Evolutionary conservation across 2,888 invertebrate genomes (phyloP).

Genomic region (Acrobasis suavella): DNA sequence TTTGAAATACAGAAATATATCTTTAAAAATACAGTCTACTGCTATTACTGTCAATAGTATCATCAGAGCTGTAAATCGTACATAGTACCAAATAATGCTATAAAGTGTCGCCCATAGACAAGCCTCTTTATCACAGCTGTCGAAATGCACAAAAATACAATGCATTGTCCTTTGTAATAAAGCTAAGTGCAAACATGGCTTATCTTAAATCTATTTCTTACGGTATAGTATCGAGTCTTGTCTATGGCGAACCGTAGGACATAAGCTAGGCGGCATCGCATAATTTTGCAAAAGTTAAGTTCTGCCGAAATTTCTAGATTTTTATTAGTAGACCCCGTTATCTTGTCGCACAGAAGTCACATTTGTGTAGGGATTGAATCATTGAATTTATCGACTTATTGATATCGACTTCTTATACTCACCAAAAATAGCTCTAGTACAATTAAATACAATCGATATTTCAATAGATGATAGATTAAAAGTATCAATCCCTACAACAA

Average conservation of each 20-base stretch:
- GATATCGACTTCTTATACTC: too few relatives aligned
- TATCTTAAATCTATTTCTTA: conserved; percentile 77
- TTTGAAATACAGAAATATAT: neutral
- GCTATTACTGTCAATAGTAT: too few relatives aligned
- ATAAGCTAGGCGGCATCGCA: neutral
- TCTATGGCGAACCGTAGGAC: conserved; percentile 53
- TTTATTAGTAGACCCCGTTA: too few relatives aligned
- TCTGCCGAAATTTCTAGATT: too few relatives aligned
- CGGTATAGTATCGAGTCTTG: conserved; percentile 72
- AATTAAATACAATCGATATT: too few relatives aligned
- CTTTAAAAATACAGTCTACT: too few relatives aligned
- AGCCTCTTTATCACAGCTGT: conserved; percentile 79
- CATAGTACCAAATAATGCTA: conserved; percentile 37
- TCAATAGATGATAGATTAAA: too few relatives aligned
- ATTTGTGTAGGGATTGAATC: too few relatives aligned
- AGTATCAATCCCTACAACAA: too few relatives aligned
- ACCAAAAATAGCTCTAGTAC: too few relatives aligned
- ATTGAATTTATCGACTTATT: too few relatives aligned
- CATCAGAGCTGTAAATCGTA: neutral
- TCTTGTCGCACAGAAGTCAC: too few relatives aligned
- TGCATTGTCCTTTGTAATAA: conserved; percentile 71
- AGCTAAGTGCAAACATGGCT: conserved; percentile 75
- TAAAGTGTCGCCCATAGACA: conserved; percentile 68
- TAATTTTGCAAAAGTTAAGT: neutral
- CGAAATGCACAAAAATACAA: conserved; percentile 71